Conservation (phyloP, 2,888 invertebrate genomes). For the Mythimna loreyi region DNA sequence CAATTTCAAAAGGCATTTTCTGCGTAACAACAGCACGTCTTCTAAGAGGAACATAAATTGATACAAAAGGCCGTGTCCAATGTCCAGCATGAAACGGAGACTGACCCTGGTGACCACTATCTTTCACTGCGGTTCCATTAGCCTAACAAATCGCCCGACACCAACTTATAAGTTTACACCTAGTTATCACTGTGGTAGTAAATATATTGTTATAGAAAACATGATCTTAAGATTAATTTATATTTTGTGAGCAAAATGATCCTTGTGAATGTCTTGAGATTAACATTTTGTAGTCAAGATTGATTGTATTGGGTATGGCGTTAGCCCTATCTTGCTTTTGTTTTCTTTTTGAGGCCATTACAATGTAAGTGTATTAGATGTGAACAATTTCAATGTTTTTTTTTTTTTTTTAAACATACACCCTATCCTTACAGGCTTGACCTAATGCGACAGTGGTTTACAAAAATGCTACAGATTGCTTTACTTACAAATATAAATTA, state of each 20-base stretch:
- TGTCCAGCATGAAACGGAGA: slow-evolving; percentile 76
- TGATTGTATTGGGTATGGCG: background rate
- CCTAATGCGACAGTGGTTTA: too few species aligned
- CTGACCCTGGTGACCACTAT: slow-evolving; percentile 78
- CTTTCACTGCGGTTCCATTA: slow-evolving; percentile 79
- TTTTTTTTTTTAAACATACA: too few species aligned
- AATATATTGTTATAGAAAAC: slow-evolving; percentile 32
- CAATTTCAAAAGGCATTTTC: background rate
- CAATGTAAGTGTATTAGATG: too few species aligned
- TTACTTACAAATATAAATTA: too few species aligned
- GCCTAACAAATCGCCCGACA: slow-evolving; percentile 78
- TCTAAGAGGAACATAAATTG: slow-evolving; percentile 48
- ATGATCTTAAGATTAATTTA: slow-evolving; percentile 32
- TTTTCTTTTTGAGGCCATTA: too few species aligned
- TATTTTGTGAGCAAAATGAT: slow-evolving; percentile 2
- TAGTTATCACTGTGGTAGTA: slow-evolving; percentile 25
- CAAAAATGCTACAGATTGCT: too few species aligned
- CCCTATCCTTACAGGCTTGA: too few species aligned
- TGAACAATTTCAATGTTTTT: too few species aligned
- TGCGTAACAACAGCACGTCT: background rate
- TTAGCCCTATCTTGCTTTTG: too few species aligned
- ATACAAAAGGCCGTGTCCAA: slow-evolving; percentile 74
- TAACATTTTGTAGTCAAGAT: background rate
- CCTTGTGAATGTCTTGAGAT: background rate
- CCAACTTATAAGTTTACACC: slow-evolving; percentile 67